Evolutionary conservation across 2,797 vertebrate genomes (phyloP).

Genomic region (Mormyrops boulengeri): DNA sequence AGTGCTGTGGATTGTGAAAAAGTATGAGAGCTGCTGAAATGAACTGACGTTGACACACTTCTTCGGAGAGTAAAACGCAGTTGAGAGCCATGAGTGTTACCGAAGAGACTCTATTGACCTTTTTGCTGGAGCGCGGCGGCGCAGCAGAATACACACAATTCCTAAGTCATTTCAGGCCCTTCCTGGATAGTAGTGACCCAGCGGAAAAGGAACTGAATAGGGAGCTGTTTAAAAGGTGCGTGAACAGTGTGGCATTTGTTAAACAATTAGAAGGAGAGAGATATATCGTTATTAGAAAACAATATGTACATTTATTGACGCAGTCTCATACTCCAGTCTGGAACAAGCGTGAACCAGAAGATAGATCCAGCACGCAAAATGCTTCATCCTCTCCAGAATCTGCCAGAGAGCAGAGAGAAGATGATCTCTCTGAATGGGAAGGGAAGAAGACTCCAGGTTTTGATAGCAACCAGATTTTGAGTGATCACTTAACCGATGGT

Average conservation of each 20-base stretch:
- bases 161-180: conserved; percentile 60
- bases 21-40: neutral
- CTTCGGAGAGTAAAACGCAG: neutral
- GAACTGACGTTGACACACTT: neutral
- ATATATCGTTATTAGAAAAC: conserved; percentile 67
- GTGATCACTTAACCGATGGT: neutral
- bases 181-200: conserved; percentile 60
- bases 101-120: conserved; percentile 63
- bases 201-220: conserved; percentile 59
- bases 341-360: neutral
- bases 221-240: conserved; percentile 71
- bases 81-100: conserved; percentile 53
- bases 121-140: conserved; percentile 66
- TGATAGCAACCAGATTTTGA: neutral
- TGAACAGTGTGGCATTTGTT: conserved; percentile 75
- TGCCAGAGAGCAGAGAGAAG: neutral
- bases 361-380: conserved; percentile 31
- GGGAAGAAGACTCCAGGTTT: neutral
- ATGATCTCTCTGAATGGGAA: neutral
- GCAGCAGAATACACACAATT: conserved; percentile 66
- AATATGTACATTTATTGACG: conserved; percentile 37
- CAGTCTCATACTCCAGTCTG: neutral
- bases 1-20: neutral
- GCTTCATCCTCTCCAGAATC: conserved; percentile 25
- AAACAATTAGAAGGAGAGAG: conserved; percentile 66